Conservation (phyloP, 2,888 invertebrate genomes). For the Sericinus montela region DNA sequence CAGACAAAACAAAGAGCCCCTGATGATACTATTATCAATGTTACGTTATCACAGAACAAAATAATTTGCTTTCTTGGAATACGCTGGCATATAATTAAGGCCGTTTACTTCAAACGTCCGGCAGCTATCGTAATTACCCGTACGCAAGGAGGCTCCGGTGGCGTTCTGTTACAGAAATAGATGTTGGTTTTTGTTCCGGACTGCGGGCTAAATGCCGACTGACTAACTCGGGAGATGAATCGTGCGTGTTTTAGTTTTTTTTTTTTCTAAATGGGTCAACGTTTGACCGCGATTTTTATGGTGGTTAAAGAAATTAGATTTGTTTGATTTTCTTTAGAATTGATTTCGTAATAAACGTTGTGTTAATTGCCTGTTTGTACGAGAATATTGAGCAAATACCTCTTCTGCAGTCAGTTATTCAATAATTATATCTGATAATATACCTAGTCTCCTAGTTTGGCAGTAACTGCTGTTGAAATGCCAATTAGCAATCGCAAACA, state of each 20-base stretch:
- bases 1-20: slow-evolving; percentile 27
- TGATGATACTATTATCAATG: slow-evolving; percentile 59
- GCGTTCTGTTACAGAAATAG: slow-evolving; percentile 23
- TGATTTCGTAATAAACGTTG: too few relatives aligned
- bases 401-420: too few relatives aligned
- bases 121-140: slow-evolving; percentile 46
- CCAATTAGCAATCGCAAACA: too few relatives aligned
- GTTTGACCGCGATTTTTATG: slow-evolving; percentile 1
- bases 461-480: too few relatives aligned
- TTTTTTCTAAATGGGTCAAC: slow-evolving; percentile 3
- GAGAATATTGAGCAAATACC: too few relatives aligned
- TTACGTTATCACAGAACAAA: slow-evolving; percentile 54
- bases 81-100: slow-evolving; percentile 57
- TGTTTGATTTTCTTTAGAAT: too few relatives aligned
- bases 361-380: too few relatives aligned
- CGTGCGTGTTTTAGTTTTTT: not conserved
- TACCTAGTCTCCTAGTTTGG: too few relatives aligned
- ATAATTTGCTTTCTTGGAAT: slow-evolving; percentile 56
- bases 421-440: too few relatives aligned
- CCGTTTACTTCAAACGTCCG: slow-evolving; percentile 55
- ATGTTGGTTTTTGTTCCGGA: slow-evolving; percentile 14
- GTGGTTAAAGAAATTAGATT: too few relatives aligned
- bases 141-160: slow-evolving; percentile 13
- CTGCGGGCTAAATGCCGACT: not conserved
- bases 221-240: not conserved